Base-by-base conservation (phyloP, 2,888 invertebrate species). In the Podabrus alpinus region DNA sequence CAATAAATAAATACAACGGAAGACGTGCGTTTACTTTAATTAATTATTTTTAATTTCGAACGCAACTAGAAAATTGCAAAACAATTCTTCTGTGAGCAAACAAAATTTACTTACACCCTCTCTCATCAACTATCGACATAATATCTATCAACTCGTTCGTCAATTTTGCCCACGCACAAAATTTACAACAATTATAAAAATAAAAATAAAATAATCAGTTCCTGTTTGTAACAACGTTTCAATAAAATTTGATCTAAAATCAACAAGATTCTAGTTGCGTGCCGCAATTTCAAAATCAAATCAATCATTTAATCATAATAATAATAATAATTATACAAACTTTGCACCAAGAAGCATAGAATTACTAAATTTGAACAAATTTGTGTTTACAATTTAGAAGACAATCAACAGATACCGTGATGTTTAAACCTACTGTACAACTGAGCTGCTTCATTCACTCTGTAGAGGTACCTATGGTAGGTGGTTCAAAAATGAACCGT, bases 401-500 rank as follows among this genome's bases (percentile, higher is more conserved):
- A 77, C 75, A 78, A 78, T 72, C 75, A 77, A 77, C 76, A 77
- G 76, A 74, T 79, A 77, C 74, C 79, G 79, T 81, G 78, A 78
- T 79, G 77, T 78, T 79, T 78, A 76, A 80, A 82, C 80, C 82
- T 84, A 85, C 84, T 86, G 84, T 85, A 85, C 85, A 85, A 84
- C 83, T 85, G 85, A 85, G 85, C 85, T 86, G 84, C 84, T 79
- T 79, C 74, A 85, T 84, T 84, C 85, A 85, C 82, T 85, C 84
- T 82, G 81, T 81, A 85, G 86, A 86, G 87, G 87, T 87, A 87
- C 87, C 86, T 85, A 86, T 85, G 86, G 86, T 86, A 85, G 82
- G 82, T 81, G 85, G 85, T 85, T 85, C 84, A 84, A 82, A 84
- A 84, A 82, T 82, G 84, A 85, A 86, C 85, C 85, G 76, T 76